phyloP scores from a whole-genome alignment of 2,113 vertebrate genomes.

The Circaetus gallicus region DNA sequence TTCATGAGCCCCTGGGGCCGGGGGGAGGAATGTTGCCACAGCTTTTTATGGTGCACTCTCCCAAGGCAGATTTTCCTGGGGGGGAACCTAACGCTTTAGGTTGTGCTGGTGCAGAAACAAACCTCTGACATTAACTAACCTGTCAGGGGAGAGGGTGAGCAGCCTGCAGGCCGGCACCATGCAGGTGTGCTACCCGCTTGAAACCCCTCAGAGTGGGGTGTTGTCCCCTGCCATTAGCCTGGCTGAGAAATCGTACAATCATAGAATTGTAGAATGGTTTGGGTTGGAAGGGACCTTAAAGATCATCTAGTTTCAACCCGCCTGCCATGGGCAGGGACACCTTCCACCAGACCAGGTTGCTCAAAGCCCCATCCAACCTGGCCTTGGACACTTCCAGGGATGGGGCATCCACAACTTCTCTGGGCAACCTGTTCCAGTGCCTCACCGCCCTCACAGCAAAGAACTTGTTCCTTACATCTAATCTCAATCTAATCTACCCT shows the following conservation, averaged over 20 bases:
- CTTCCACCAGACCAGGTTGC: background rate
- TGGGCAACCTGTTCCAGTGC: background rate
- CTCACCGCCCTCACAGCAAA: background rate
- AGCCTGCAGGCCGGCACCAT: accelerated
- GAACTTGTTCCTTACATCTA: background rate
- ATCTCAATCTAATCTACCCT: background rate
- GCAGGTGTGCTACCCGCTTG: background rate
- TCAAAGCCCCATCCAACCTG: background rate
- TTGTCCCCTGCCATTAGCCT: background rate
- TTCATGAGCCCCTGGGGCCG: background rate
- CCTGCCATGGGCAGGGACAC: too few species aligned
- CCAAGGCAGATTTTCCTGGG: background rate
- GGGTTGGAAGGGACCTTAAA: background rate
- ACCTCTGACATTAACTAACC: background rate
- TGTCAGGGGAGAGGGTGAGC: background rate
- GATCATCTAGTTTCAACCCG: background rate
- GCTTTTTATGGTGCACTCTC: background rate
- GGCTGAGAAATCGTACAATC: background rate
- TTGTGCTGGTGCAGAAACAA: background rate
- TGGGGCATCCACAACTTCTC: background rate
- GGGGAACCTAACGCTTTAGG: background rate
- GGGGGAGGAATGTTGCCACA: background rate
- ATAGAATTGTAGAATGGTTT: background rate
- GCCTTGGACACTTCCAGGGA: background rate
- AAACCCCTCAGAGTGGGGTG: background rate